phyloP scores from a whole-genome alignment of 2,113 vertebrate species.

The Phrynosoma blainvillii region DNA sequence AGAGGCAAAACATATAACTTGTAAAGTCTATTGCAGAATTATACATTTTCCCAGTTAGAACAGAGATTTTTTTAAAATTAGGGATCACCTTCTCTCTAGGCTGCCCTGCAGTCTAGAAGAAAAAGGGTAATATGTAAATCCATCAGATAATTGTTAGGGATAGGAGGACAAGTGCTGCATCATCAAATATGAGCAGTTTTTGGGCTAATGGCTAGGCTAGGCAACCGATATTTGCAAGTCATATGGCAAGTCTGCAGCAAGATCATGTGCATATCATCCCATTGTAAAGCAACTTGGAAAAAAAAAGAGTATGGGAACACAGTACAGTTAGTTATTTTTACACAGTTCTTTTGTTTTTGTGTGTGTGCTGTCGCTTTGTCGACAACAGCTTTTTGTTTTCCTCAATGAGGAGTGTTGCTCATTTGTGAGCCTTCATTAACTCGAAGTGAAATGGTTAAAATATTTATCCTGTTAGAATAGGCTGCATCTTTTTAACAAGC shows the following conservation, averaged over 20 bases:
- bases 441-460: slow-evolving; percentile 96
- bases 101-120: slow-evolving; percentile 82
- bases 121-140: slow-evolving; percentile 77
- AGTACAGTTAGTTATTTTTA: slow-evolving; percentile 89
- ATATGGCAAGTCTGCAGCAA: slow-evolving; percentile 83
- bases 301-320: slow-evolving; percentile 93
- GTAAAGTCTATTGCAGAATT: slow-evolving; percentile 83
- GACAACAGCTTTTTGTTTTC: slow-evolving; percentile 99
- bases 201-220: slow-evolving; percentile 81
- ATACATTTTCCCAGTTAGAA: slow-evolving; percentile 79
- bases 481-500: slow-evolving; percentile 98
- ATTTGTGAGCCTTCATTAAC: slow-evolving; percentile 99
- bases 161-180: slow-evolving; percentile 81
- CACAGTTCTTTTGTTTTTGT: slow-evolving; percentile 87
- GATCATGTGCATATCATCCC: slow-evolving; percentile 95
- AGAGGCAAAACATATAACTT: slow-evolving; percentile 77
- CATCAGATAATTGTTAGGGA: slow-evolving; percentile 78
- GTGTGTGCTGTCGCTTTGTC: slow-evolving; percentile 98
- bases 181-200: slow-evolving; percentile 79
- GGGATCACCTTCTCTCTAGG: slow-evolving; percentile 81
- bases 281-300: slow-evolving; percentile 91
- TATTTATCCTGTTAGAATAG: slow-evolving; percentile 99
- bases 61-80: slow-evolving; percentile 73
- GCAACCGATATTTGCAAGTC: slow-evolving; percentile 80
- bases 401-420: slow-evolving; percentile 99